Evolutionary conservation across 2,888 invertebrate species (phyloP), one percentile per base, ranked within the genome.

Genomic region (Stegophylla sp.): DNA sequence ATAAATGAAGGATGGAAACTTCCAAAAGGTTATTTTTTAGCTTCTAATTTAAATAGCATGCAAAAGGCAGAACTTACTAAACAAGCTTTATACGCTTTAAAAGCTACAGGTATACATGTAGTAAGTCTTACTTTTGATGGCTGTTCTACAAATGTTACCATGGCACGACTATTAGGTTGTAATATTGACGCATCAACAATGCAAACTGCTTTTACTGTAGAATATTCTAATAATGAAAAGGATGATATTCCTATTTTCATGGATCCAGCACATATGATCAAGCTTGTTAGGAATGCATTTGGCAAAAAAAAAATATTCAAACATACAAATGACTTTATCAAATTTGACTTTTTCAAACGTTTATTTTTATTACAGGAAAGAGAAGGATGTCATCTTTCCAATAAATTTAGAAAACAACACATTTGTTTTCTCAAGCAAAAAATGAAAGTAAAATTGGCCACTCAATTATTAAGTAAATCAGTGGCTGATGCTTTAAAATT

Each of bases 81-180:
- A 45, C 67, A 67, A 17, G 45, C 45, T 67, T 67, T 67, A 26
- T 26, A 45, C 15, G 23, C 17, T 17, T 45, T 67, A 23, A 43
- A 45, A 45, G 17, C 4, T 45, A 67, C 67, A 23, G n/a, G 48
- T 26, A 26, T 67, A 17, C 13, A 45, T 23, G 26, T 67, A 45
- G 17, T 67, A 7, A 67, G 45, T 67, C n/a, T 67, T 17, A 63
- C 45, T n/a, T 75, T 75, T 28, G 28, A 73, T 34, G 59, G 59
- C 13, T n/a, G n/a, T 20, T 23, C 15, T 20, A n/a, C 28, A 5
- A 51, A 3, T 45, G 23, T 45, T 45, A 45, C 2, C 17, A 23
- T 0, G 20, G 43, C 43, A 45, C 45, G 20, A 20, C n/a, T 66
- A 7, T 45, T 66, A 45, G 66, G 23, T 23, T 66, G 45, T 45